A percentile compares a stretch with the other conserved stretches of the same genome.
Conservation (phyloP, 2,888 invertebrate genomes). For the Argyra leucocephala region DNA sequence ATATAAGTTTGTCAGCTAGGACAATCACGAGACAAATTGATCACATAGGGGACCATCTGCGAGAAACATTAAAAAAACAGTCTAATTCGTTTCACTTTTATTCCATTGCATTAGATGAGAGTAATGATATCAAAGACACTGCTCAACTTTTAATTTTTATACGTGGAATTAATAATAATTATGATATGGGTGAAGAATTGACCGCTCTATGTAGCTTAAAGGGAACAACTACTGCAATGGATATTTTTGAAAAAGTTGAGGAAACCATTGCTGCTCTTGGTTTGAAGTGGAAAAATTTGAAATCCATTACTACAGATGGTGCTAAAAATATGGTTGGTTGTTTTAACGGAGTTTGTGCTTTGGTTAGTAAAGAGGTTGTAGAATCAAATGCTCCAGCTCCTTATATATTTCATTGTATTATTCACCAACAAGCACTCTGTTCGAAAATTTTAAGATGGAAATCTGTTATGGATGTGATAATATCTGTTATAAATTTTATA, state of each 20-base stretch:
- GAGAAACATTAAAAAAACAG: conserved; percentile 9
- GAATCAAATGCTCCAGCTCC: conserved; percentile 10
- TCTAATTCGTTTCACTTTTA: conserved; percentile 8
- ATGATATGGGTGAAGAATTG: too few relatives aligned
- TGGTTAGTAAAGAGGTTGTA: conserved; percentile 11
- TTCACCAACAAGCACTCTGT: conserved; percentile 13
- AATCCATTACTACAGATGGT: conserved; percentile 12
- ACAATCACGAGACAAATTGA: too few relatives aligned
- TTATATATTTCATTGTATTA: conserved; percentile 11
- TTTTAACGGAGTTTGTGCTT: conserved; percentile 13
- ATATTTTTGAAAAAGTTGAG: conserved; percentile 10
- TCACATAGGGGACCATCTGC: too few relatives aligned
- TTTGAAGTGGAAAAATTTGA: conserved; percentile 10
- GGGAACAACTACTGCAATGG: too few relatives aligned
- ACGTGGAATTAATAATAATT: too few relatives aligned
- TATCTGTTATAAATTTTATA: conserved; percentile 12
- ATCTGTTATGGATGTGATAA: conserved; percentile 12
- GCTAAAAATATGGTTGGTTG: conserved; percentile 15
- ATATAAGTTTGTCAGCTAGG: background rate
- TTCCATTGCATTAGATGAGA: too few relatives aligned
- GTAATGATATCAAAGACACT: too few relatives aligned
- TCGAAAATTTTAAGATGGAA: conserved; percentile 12
- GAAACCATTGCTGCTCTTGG: conserved; percentile 4
- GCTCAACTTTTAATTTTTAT: too few relatives aligned
- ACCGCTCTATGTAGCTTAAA: conserved; percentile 1